Evolutionary conservation across 1,140 invertebrate genomes (phyloP).

Genomic region (Aphelenchoides avenae): DNA sequence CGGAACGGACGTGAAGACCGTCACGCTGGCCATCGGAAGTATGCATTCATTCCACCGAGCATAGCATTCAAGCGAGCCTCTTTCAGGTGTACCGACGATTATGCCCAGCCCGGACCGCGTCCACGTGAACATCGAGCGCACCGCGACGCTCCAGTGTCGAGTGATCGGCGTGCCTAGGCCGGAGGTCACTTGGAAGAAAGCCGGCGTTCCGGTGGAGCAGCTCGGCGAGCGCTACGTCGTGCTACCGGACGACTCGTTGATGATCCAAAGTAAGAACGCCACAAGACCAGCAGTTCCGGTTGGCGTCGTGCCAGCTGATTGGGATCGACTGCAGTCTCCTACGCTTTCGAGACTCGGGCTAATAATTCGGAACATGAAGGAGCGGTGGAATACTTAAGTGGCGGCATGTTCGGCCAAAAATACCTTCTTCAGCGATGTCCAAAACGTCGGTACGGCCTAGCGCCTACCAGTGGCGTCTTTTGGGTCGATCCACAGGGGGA

Average conservation of each 20-base stretch:
- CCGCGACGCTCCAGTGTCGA: slow-evolving; percentile 56
- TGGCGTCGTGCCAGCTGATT: too few relatives aligned
- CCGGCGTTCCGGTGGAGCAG: slow-evolving; percentile 48
- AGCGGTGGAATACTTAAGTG: too few relatives aligned
- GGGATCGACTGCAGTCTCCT: too few relatives aligned
- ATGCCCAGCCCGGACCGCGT: slow-evolving; percentile 51
- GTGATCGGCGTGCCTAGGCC: slow-evolving; percentile 58
- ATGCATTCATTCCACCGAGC: too few relatives aligned
- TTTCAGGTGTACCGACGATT: slow-evolving; percentile 60
- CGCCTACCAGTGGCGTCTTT: too few relatives aligned
- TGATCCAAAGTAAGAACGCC: slow-evolving; percentile 36
- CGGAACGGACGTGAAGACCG: slow-evolving; percentile 56
- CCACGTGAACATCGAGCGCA: slow-evolving; percentile 61
- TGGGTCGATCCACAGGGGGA: too few relatives aligned
- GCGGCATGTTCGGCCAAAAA: too few relatives aligned
- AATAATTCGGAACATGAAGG: too few relatives aligned
- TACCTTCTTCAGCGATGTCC: too few relatives aligned
- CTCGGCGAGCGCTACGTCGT: slow-evolving; percentile 40
- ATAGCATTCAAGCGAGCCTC: background rate
- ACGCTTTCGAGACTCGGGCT: too few relatives aligned
- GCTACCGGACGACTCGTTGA: slow-evolving; percentile 48
- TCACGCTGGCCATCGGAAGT: slow-evolving; percentile 62
- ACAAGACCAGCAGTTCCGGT: too few relatives aligned
- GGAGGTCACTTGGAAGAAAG: slow-evolving; percentile 52
- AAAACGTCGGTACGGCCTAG: too few relatives aligned